phyloP scores from a whole-genome alignment of 2,888 invertebrate genomes.

The Mimas tiliae region DNA sequence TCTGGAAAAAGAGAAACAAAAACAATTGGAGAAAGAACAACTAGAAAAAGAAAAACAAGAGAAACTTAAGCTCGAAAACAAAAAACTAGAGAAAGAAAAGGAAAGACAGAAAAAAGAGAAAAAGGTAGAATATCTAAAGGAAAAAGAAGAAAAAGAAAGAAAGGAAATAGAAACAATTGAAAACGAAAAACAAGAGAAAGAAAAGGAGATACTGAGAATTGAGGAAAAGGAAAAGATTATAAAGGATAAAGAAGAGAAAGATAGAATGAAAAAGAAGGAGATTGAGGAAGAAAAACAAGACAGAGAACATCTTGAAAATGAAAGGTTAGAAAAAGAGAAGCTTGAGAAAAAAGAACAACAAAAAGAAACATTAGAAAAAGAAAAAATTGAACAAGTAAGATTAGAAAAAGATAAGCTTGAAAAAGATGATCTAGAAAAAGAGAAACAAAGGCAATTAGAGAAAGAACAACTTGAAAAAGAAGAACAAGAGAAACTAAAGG shows the following conservation, averaged over 20 bases:
- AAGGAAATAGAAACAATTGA: too few species aligned
- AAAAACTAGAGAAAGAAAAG: slow-evolving; percentile 28
- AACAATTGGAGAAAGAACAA: slow-evolving; percentile 25
- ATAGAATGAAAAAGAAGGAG: too few species aligned
- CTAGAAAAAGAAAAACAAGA: neutral
- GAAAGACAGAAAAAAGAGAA: slow-evolving; percentile 31
- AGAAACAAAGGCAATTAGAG: slow-evolving; percentile 27
- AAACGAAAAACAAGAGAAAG: slow-evolving; percentile 31
- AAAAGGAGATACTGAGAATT: too few species aligned
- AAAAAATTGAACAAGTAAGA: slow-evolving; percentile 27
- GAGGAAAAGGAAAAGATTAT: too few species aligned
- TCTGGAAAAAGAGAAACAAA: slow-evolving; percentile 22
- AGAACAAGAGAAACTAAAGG: slow-evolving; percentile 20
- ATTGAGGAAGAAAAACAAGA: too few species aligned
- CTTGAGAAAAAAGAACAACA: slow-evolving; percentile 31
- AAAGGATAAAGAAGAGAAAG: too few species aligned
- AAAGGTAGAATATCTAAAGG: slow-evolving; percentile 27
- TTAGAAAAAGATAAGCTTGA: slow-evolving; percentile 10
- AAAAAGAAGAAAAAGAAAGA: slow-evolving; percentile 32
- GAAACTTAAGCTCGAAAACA: slow-evolving; percentile 20
- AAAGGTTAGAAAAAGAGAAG: slow-evolving; percentile 31
- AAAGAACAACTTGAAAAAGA: slow-evolving; percentile 31
- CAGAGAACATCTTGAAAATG: slow-evolving; percentile 33
- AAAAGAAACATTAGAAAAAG: slow-evolving; percentile 34
- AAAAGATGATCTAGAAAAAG: slow-evolving; percentile 16